Evolutionary conservation across 2,888 invertebrate genomes (phyloP), one percentile per base, ranked within the genome.

Genomic region (Meteorus colon): DNA sequence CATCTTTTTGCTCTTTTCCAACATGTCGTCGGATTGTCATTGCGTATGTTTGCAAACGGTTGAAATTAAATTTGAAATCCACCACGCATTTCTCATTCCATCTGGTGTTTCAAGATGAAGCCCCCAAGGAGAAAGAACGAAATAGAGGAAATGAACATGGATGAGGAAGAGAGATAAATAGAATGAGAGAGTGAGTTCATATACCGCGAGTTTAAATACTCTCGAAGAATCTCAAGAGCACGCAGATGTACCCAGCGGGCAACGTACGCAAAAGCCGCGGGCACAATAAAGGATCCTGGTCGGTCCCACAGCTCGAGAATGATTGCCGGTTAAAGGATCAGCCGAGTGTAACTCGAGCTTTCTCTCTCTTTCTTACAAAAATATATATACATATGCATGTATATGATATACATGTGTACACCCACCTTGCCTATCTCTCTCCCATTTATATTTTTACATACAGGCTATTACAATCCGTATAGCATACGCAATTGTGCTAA

Each of bases 261-360:
- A 70, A 70, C 48, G 67, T 79, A 81, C 66, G 62, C 67, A 73
- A 77, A 73, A 73, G 70, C 75, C 74, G 63, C 76, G 72, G 59
- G 77, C 75, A 81, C 75, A 81, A 80, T 78, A 72, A 80, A 79
- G 80, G 80, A 81, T 81, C 78, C 80, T 78, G 80, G 79, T 80
- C 83, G 82, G 85, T 88, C 88, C 86, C 88, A 88, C 87, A 86
- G 83, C 78, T 70, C 81, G 78, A 79, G 84, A 81, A 81, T 88
- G 88, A 88, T 88, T 88, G 87, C 85, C 81, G 88, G 88, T 88
- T 88, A 81, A 88, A 86, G 84, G 84, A 84, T 83, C 88, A 87
- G 84, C 88, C 83, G 82, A 88, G 86, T 86, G 88, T 86, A 85
- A 88, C 88, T 83, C 84, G 82, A 72, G 82, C 81, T 82, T 84